Percentiles rank a stretch among this genome's conserved stretches.
Conservation (phyloP, 2,113 vertebrate genomes). For the Cariama cristata region DNA sequence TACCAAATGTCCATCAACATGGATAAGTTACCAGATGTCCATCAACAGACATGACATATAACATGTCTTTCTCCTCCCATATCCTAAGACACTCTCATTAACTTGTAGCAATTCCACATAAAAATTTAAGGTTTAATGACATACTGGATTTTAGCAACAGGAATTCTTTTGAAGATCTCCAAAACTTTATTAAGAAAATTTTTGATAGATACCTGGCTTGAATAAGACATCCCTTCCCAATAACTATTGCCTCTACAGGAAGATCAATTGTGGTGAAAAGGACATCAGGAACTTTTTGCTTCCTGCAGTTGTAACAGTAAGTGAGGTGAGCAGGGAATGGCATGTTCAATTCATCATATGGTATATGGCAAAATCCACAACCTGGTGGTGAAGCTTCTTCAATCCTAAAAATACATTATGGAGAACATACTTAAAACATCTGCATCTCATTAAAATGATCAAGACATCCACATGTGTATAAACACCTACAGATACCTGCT, state of each 20-base stretch:
- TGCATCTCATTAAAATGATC: neutral
- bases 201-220: conserved; percentile 86
- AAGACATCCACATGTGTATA: neutral
- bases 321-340: conserved; percentile 97
- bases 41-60: neutral
- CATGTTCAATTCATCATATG: conserved; percentile 97
- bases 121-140: neutral
- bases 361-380: conserved; percentile 97
- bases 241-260: conserved; percentile 83
- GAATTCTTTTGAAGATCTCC: neutral
- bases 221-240: conserved; percentile 93
- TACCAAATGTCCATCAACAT: neutral
- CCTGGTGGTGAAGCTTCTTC: conserved; percentile 87
- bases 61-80: neutral
- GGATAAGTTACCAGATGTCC: neutral
- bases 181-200: neutral
- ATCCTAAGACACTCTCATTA: neutral
- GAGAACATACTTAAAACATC: conserved; percentile 25
- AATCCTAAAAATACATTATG: conserved; percentile 78
- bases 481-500: neutral
- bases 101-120: neutral
- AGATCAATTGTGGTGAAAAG: conserved; percentile 94
- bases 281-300: conserved; percentile 93
- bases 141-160: neutral
- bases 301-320: conserved; percentile 90